A percentile compares a stretch with the other conserved stretches of the same genome.
phyloP scores from a whole-genome alignment of 2,888 invertebrate genomes.

The Nomada ruficornis region DNA sequence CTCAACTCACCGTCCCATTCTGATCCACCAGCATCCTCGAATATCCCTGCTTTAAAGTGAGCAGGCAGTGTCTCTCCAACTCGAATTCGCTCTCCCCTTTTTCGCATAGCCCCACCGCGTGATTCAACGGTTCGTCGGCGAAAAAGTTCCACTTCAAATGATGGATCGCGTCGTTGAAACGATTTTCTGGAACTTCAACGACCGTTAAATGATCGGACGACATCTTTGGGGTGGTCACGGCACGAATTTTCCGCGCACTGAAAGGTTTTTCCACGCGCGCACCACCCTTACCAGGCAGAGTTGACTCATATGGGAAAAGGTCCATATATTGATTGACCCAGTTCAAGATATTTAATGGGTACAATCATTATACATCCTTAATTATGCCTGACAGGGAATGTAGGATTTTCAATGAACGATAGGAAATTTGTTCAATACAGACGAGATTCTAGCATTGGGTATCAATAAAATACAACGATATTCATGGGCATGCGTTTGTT shows the following conservation, averaged over 20 bases:
- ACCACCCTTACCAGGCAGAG: constrained; percentile 71
- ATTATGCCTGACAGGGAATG: constrained; percentile 20
- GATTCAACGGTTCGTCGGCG: constrained; percentile 93
- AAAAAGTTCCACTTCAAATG: constrained; percentile 92
- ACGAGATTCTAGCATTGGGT: neutral
- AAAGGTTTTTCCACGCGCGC: constrained; percentile 77
- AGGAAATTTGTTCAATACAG: neutral
- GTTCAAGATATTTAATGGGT: constrained; percentile 71
- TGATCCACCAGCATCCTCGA: constrained; percentile 89
- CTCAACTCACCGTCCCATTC: constrained; percentile 86
- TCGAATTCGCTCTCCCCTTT: constrained; percentile 90
- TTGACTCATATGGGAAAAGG: constrained; percentile 72
- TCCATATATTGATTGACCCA: constrained; percentile 84
- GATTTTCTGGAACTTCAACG: constrained; percentile 84
- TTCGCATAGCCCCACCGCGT: constrained; percentile 90
- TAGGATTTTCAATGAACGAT: neutral
- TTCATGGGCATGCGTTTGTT: neutral
- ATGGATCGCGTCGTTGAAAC: constrained; percentile 88
- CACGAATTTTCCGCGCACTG: constrained; percentile 73
- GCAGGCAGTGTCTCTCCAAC: constrained; percentile 89
- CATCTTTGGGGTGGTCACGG: constrained; percentile 75
- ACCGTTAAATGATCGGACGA: constrained; percentile 82
- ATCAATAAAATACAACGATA: neutral
- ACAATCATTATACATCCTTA: constrained; percentile 49
- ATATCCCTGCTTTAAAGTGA: constrained; percentile 90